Evolutionary conservation across 2,113 vertebrate genomes (phyloP).

Genomic region (Xyliphius kryptos): DNA sequence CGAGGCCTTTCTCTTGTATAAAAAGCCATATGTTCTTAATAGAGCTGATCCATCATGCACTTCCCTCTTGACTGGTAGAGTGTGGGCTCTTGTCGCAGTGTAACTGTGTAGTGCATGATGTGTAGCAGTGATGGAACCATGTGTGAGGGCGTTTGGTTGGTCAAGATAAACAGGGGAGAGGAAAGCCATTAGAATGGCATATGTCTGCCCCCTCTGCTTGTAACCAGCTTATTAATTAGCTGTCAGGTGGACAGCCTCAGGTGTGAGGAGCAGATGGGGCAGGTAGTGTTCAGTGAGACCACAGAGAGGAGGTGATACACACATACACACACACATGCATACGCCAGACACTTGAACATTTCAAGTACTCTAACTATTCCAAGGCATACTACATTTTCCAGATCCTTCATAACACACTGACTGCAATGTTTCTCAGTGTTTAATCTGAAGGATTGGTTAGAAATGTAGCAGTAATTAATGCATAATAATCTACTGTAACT

Average conservation of each 20-base stretch:
- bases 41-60: constrained; percentile 22
- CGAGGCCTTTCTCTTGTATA: constrained; percentile 12
- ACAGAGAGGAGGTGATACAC: too few species aligned
- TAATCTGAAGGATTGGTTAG: too few species aligned
- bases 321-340: too few species aligned
- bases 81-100: constrained; percentile 5
- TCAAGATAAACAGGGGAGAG: constrained; percentile 26
- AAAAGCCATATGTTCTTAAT: constrained; percentile 35
- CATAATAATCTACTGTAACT: too few species aligned
- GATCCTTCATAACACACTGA: too few species aligned
- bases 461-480: too few species aligned
- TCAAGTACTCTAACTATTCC: too few species aligned
- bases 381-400: too few species aligned
- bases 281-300: too few species aligned
- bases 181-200: constrained; percentile 52
- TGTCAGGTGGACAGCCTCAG: constrained; percentile 57
- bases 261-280: constrained; percentile 55
- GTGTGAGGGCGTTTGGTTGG: neutral
- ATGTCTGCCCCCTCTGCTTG: constrained; percentile 57
- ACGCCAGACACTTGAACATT: too few species aligned
- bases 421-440: too few species aligned
- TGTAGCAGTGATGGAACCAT: neutral
- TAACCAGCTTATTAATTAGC: constrained; percentile 61
- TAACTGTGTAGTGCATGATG: neutral
- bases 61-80: constrained; percentile 10